Percentiles rank a stretch among this genome's conserved stretches.
Conservation (phyloP, 2,113 vertebrate genomes). For the Prietella phreatophila region DNA sequence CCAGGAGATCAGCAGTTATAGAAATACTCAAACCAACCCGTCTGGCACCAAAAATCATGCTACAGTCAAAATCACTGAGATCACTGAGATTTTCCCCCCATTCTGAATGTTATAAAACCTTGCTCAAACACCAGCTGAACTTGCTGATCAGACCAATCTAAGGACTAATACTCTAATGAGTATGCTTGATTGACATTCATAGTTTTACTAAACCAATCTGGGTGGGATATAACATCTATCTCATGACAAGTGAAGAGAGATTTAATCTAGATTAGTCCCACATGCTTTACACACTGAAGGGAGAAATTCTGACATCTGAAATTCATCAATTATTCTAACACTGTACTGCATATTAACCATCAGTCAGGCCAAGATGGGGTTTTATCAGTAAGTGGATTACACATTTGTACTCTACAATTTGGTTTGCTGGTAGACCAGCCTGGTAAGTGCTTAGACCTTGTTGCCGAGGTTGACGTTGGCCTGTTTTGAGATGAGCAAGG, state of each 20-base stretch:
- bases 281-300: neutral
- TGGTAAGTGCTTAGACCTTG: slow-evolving; percentile 75
- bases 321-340: neutral
- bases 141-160: too few relatives aligned
- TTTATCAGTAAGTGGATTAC: neutral
- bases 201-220: neutral
- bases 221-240: neutral
- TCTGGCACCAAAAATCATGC: neutral
- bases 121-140: too few relatives aligned
- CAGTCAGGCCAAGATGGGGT: neutral
- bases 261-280: neutral
- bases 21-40: neutral
- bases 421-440: neutral
- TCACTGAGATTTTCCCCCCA: too few relatives aligned
- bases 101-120: neutral
- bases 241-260: neutral
- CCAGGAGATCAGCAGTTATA: neutral
- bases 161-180: neutral
- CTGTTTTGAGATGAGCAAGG: slow-evolving; percentile 88
- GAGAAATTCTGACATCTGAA: neutral
- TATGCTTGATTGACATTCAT: neutral
- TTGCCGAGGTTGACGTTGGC: slow-evolving; percentile 90
- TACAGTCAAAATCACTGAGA: neutral
- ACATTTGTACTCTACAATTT: neutral
- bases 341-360: neutral